Evolutionary conservation across 2,888 invertebrate species (phyloP).

Genomic region (Nymphalis c-album): DNA sequence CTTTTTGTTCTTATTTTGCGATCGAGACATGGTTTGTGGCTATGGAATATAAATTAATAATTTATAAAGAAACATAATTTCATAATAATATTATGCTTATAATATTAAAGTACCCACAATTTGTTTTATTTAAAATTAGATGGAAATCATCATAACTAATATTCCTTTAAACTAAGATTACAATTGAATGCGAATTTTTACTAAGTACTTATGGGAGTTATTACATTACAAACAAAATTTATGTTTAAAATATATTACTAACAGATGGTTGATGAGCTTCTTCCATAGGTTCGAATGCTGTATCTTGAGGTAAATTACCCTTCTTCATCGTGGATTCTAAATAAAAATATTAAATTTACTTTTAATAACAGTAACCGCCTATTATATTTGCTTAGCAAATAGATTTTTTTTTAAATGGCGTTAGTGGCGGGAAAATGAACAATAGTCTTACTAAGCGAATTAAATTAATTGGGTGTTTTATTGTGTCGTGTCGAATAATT

Average conservation of each 20-base stretch:
- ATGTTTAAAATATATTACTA: constrained; percentile 25
- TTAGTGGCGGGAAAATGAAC: neutral
- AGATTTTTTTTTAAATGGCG: constrained; percentile 5
- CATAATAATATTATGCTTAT: too few relatives aligned
- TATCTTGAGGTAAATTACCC: constrained; percentile 58
- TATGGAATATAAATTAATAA: constrained; percentile 4
- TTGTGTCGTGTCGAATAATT: neutral
- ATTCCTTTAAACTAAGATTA: too few relatives aligned
- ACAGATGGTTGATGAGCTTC: constrained; percentile 60
- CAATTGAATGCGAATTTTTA: too few relatives aligned
- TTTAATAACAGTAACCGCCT: too few relatives aligned
- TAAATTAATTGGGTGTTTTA: constrained; percentile 9
- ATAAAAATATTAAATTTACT: too few relatives aligned
- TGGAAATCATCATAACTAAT: too few relatives aligned
- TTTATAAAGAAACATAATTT: too few relatives aligned
- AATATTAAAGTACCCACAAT: too few relatives aligned
- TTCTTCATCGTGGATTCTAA: constrained; percentile 38
- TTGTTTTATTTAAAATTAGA: too few relatives aligned
- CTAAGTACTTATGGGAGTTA: neutral
- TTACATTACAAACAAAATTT: neutral
- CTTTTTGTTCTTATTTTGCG: constrained; percentile 34
- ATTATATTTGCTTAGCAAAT: neutral
- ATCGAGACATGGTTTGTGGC: constrained; percentile 4
- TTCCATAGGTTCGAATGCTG: constrained; percentile 63
- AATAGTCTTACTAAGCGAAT: neutral